Evolutionary conservation across 2,797 vertebrate genomes (phyloP).

Genomic region (Notolabrus celidotus): DNA sequence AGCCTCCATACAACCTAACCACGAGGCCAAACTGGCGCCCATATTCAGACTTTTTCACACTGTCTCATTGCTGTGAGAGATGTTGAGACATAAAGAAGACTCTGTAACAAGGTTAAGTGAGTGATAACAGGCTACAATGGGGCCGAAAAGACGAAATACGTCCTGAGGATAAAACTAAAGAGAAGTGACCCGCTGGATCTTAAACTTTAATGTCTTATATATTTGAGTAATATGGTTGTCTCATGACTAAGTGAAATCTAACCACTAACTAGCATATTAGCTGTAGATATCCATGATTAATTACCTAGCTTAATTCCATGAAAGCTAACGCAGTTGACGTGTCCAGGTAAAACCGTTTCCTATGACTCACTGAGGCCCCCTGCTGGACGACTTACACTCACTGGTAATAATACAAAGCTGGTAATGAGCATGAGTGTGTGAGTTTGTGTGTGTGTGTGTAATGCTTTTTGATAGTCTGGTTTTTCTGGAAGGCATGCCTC

Average conservation of each 20-base stretch:
- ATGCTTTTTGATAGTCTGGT: background rate
- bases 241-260: slow-evolving; percentile 30
- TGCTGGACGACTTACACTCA: slow-evolving; percentile 71
- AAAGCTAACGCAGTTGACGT: slow-evolving; percentile 66
- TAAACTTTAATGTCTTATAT: background rate
- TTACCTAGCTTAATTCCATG: slow-evolving; percentile 23
- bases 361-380: slow-evolving; percentile 80
- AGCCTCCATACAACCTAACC: no score
- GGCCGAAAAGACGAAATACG: no score
- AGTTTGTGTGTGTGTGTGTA: background rate
- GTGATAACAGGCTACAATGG: no score
- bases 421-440: slow-evolving; percentile 29
- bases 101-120: no score
- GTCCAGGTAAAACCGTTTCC: slow-evolving; percentile 81
- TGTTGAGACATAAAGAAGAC: no score
- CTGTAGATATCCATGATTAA: slow-evolving; percentile 32
- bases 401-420: slow-evolving; percentile 63
- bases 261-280: slow-evolving; percentile 56
- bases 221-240: background rate
- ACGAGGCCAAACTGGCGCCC: no score
- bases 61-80: no score
- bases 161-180: background rate
- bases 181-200: slow-evolving; percentile 53
- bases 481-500: slow-evolving; percentile 12
- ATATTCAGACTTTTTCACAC: no score